These are phyloP conservation scores for Drosophila formosana DNA, from an alignment of 2,888 invertebrate species.

Conservation along the genomic window DNA sequence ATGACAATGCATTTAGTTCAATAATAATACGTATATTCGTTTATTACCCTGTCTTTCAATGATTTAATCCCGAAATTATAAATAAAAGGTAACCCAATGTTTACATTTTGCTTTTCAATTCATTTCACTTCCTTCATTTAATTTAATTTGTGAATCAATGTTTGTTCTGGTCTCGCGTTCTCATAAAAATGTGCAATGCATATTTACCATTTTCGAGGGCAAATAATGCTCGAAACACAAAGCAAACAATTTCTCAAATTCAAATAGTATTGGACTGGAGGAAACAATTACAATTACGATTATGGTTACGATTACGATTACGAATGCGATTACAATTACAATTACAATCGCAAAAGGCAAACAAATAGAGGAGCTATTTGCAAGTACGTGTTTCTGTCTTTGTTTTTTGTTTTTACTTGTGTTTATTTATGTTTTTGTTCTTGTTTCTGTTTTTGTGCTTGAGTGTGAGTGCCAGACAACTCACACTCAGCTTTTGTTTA, in stretches of 20 bases:
- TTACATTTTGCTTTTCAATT: constrained; percentile 48
- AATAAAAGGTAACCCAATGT: constrained; percentile 48
- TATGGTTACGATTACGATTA: constrained; percentile 7
- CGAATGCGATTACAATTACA: constrained; percentile 11
- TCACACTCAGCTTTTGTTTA: constrained; percentile 42
- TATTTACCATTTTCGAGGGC: constrained; percentile 15
- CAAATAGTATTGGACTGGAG: constrained; percentile 31
- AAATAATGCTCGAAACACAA: neutral
- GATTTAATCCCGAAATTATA: constrained; percentile 50
- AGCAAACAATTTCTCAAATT: constrained; percentile 31
- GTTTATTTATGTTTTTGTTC: constrained; percentile 12
- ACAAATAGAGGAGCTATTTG: constrained; percentile 34
- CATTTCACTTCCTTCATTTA: constrained; percentile 14
- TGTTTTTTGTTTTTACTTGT: neutral
- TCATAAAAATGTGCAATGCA: constrained; percentile 15
- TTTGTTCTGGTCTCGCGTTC: constrained; percentile 37
- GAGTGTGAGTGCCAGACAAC: constrained; percentile 2
- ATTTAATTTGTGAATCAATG: constrained; percentile 48
- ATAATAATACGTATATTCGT: constrained; percentile 70
- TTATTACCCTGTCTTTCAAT: constrained; percentile 69
- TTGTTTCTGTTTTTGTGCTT: constrained; percentile 32
- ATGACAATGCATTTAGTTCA: constrained; percentile 22
- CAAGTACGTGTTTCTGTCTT: constrained; percentile 15
- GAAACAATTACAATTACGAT: constrained; percentile 35
- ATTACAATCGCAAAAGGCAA: constrained; percentile 37